Conservation (phyloP, 2,113 vertebrate species). For the Callipepla californica region DNA sequence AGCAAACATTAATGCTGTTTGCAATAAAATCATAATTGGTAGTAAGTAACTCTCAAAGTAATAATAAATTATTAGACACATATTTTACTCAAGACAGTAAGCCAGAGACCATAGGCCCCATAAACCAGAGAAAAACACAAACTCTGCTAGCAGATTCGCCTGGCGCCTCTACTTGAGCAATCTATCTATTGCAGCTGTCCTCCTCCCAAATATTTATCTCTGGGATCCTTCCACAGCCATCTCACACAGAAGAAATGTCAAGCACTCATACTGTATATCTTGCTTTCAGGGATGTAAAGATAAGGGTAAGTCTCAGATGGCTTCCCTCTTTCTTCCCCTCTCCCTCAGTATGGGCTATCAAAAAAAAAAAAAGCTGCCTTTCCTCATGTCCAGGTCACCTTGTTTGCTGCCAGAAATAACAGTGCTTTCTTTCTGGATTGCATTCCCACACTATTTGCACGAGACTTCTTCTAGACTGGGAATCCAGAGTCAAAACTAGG, state of each 20-base stretch:
- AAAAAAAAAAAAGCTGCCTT: background rate
- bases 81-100: background rate
- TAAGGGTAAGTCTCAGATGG: background rate
- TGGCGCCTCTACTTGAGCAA: background rate
- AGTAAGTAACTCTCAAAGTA: background rate
- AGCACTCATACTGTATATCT: background rate
- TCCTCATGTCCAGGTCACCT: background rate
- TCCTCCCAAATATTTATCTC: background rate
- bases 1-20: background rate
- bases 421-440: background rate
- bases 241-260: background rate
- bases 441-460: background rate
- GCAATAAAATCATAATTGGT: too few relatives aligned
- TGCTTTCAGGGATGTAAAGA: background rate
- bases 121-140: background rate
- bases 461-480: background rate
- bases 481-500: background rate
- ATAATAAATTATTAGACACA: background rate
- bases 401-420: background rate
- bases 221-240: background rate
- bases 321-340: background rate
- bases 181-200: background rate
- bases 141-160: background rate
- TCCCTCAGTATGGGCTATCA: background rate
- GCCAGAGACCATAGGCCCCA: background rate